Base-by-base conservation (phyloP, 2,888 invertebrate genomes). In the Acanthopleura granulata region DNA sequence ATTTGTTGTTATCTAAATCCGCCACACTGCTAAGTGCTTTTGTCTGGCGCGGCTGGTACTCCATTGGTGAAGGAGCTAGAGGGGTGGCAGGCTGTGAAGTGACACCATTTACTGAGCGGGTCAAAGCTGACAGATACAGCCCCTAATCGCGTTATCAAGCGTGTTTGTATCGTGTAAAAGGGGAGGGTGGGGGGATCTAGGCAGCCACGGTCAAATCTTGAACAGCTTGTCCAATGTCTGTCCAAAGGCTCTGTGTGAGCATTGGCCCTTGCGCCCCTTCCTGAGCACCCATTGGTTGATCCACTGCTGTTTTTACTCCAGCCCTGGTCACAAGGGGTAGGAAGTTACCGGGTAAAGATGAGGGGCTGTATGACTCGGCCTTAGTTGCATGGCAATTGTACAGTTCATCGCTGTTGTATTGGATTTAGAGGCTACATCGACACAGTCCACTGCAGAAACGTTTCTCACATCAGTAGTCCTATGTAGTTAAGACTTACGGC, bases 101-200 rank as follows among this genome's bases (percentile, higher is more conserved):
- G 66, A 66, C 66, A 66, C 66, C 25, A 25, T 15, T 27, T 18
- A 66, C 22, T 3, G 66, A 66, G 29, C 22, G 66, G 66, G 66
- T 66, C 66, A 66, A 66, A 66, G 66, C 66, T 66, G 66, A 66
- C 57, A 57, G 66, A 66, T 27, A 66, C 66, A 27, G 16, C 29
- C 66, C 25, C 25, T 66, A 66, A 66, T 66, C 66, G 22, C 22
- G 66, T 66, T 66, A 66, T 66, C 66, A 57, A 57, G n/a, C 57
- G n/a, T 18, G n/a, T 57, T 57, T 57, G n/a, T 57, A 57, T 57
- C 57, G 22, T 57, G 12, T 57, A 22, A 57, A 57, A 12, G 57
- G 9, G 40, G 9, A 9, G 40, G 9, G 40, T 3, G 40, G 3
- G 40, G 40, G 40, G 40, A 40, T 3, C 57, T 22, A 57, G 57